These are phyloP conservation scores for Chloroclysta siterata DNA, from an alignment of 2,888 invertebrate species.

Conservation along the genomic window DNA sequence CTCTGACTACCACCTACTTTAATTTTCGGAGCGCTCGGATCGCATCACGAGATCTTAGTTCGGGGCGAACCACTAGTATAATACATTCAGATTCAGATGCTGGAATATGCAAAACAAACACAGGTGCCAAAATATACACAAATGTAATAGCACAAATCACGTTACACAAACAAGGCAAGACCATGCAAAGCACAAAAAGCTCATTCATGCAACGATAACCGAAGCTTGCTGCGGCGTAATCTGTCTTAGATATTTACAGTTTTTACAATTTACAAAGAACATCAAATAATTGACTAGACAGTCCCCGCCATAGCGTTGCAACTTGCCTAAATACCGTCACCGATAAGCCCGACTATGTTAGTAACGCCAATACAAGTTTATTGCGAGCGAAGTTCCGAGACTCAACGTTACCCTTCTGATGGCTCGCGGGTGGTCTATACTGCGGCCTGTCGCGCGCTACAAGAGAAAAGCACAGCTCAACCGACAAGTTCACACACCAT, in stretches of 20 bases:
- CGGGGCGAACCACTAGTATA: too few relatives aligned
- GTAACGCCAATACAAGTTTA: slow-evolving; percentile 67
- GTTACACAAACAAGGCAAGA: slow-evolving; percentile 24
- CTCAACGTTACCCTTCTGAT: slow-evolving; percentile 81
- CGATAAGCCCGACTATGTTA: slow-evolving; percentile 70
- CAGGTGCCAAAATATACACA: slow-evolving; percentile 8
- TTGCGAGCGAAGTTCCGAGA: slow-evolving; percentile 62
- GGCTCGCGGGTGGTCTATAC: slow-evolving; percentile 77
- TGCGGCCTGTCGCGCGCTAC: slow-evolving; percentile 74
- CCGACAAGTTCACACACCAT: slow-evolving; percentile 69
- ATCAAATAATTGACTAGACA: slow-evolving; percentile 53
- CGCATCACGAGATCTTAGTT: too few relatives aligned
- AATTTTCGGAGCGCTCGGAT: too few relatives aligned
- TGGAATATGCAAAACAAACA: neutral
- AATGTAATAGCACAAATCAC: slow-evolving; percentile 25
- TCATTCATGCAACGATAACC: slow-evolving; percentile 38
- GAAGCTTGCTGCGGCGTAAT: slow-evolving; percentile 50
- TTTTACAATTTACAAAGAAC: slow-evolving; percentile 47
- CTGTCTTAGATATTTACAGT: slow-evolving; percentile 61
- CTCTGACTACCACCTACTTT: too few relatives aligned
- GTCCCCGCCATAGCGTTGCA: slow-evolving; percentile 65
- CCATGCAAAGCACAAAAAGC: slow-evolving; percentile 35
- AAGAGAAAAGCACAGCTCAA: slow-evolving; percentile 81
- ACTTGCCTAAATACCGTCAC: slow-evolving; percentile 76
- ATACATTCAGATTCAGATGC: slow-evolving; percentile 5